A percentile compares a stretch with the other conserved stretches of the same genome.
These are phyloP conservation scores for Aphidius colemani DNA, from an alignment of 2,888 invertebrate species.

Conservation along the genomic window DNA sequence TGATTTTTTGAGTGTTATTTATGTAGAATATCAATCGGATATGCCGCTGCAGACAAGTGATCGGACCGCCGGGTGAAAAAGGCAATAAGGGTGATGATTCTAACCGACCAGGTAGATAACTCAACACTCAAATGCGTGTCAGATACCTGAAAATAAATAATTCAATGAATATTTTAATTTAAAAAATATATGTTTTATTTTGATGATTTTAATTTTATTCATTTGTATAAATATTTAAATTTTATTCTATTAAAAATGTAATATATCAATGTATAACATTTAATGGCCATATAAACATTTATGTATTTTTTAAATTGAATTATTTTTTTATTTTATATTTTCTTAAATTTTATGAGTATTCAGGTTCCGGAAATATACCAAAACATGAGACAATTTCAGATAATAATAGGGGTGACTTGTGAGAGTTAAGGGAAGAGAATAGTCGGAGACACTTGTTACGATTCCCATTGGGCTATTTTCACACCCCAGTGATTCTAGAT, in stretches of 20 bases:
- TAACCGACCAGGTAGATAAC: constrained; percentile 63
- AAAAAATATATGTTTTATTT: no score
- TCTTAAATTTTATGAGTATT: constrained; percentile 6
- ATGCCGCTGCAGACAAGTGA: constrained; percentile 64
- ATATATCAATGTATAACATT: no score
- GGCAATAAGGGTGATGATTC: constrained; percentile 64
- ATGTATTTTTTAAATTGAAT: neutral
- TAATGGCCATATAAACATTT: no score
- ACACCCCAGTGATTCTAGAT: constrained; percentile 8
- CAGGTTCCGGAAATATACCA: constrained; percentile 6
- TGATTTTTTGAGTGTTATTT: constrained; percentile 53
- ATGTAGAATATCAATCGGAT: constrained; percentile 63
- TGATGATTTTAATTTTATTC: no score
- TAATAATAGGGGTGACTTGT: no score
- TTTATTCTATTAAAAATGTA: no score
- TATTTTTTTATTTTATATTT: neutral
- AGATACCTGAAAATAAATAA: constrained; percentile 5
- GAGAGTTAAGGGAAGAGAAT: neutral
- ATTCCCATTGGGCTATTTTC: constrained; percentile 19
- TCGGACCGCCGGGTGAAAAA: constrained; percentile 66
- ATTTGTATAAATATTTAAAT: no score
- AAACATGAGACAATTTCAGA: no score
- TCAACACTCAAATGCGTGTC: neutral
- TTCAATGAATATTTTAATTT: neutral
- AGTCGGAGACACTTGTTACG: constrained; percentile 7